Percentiles rank a stretch among this genome's conserved stretches.
phyloP scores from a whole-genome alignment of 1,140 invertebrate species.

The Dinothrombium tinctorium region DNA sequence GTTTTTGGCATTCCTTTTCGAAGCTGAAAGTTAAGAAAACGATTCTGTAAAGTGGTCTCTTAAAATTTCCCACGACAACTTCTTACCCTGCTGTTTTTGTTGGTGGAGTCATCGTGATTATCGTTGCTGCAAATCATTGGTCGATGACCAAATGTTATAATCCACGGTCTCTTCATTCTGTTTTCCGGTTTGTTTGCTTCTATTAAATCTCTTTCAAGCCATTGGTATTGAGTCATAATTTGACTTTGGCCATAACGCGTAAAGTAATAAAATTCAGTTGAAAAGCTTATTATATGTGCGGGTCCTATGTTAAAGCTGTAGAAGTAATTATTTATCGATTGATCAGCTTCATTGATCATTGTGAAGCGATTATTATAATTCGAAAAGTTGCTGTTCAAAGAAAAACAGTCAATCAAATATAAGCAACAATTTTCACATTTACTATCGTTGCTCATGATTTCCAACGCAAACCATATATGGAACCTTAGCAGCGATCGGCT shows the following conservation, averaged over 20 bases:
- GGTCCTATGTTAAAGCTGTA: constrained; percentile 47
- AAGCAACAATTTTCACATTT: too few species aligned
- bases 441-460: constrained; percentile 67
- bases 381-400: constrained; percentile 47
- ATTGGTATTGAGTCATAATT: constrained; percentile 60
- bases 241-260: constrained; percentile 52
- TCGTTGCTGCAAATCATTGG: constrained; percentile 91
- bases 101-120: constrained; percentile 62
- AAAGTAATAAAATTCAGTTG: constrained; percentile 84
- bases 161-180: constrained; percentile 55
- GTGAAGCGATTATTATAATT: constrained; percentile 55
- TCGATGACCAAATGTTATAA: constrained; percentile 75
- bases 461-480: constrained; percentile 77
- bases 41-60: too few species aligned
- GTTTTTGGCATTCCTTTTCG: constrained; percentile 15
- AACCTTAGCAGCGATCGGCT: constrained; percentile 56
- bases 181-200: constrained; percentile 30
- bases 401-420: background rate
- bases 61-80: background rate
- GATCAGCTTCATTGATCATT: constrained; percentile 13
- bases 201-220: constrained; percentile 57
- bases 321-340: constrained; percentile 13
- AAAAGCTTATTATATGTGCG: constrained; percentile 67
- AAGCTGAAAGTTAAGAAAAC: constrained; percentile 6
- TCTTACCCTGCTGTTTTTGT: background rate